These are phyloP conservation scores for Mesoligia furuncula DNA, from an alignment of 2,888 invertebrate species.

Conservation along the genomic window DNA sequence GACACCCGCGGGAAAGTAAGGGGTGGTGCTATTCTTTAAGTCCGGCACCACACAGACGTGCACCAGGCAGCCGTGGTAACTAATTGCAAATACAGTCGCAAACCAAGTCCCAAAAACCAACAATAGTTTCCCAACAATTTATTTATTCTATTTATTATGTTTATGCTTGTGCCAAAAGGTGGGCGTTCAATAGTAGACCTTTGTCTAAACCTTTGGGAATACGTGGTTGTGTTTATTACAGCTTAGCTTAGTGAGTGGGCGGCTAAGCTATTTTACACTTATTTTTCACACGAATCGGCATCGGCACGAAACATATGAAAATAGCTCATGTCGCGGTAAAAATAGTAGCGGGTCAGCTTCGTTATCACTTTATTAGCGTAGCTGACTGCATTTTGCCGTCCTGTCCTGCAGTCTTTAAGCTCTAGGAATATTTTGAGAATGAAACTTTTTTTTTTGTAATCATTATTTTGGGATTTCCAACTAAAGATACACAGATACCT, in stretches of 20 bases:
- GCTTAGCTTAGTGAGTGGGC: conserved; percentile 6
- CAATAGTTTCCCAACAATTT: neutral
- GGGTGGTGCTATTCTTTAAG: too few relatives aligned
- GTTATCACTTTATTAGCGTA: neutral
- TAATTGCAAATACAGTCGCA: neutral
- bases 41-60: too few relatives aligned
- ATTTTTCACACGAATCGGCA: neutral
- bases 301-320: neutral
- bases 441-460: too few relatives aligned
- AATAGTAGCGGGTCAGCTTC: neutral
- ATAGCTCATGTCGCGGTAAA: neutral
- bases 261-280: neutral
- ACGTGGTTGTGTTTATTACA: neutral
- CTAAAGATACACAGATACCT: too few relatives aligned
- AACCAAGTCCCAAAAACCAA: neutral
- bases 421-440: too few relatives aligned
- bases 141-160: neutral
- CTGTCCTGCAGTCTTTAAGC: too few relatives aligned
- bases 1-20: too few relatives aligned
- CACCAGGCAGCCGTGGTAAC: too few relatives aligned
- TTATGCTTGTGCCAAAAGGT: conserved; percentile 1
- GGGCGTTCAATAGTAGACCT: conserved; percentile 2
- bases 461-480: too few relatives aligned
- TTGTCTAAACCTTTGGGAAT: neutral
- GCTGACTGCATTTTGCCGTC: neutral